A percentile compares a stretch with the other conserved stretches of the same genome.
Evolutionary conservation across 2,113 vertebrate species (phyloP).

Genomic region (Gambusia holbrooki): DNA sequence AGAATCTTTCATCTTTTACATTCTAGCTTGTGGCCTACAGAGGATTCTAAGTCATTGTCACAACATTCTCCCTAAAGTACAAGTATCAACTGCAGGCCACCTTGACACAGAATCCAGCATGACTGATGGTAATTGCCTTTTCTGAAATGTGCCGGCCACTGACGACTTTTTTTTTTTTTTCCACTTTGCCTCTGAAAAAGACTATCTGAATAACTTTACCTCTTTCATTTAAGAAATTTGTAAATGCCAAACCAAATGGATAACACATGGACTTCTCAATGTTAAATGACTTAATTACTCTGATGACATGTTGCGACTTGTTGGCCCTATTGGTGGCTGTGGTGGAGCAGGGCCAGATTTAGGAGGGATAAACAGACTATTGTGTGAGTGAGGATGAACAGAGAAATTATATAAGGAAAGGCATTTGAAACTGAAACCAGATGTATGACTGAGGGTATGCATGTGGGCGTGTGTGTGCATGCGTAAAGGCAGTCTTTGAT

Average conservation of each 20-base stretch:
- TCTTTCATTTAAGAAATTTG: slow-evolving; percentile 36
- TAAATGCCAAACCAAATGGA: slow-evolving; percentile 29
- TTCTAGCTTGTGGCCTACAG: slow-evolving; percentile 54
- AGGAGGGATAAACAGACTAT: slow-evolving; percentile 69
- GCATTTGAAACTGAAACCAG: slow-evolving; percentile 77
- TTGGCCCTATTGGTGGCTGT: slow-evolving; percentile 57
- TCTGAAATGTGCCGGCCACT: slow-evolving; percentile 60
- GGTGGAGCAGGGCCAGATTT: slow-evolving; percentile 45
- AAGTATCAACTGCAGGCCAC: slow-evolving; percentile 73
- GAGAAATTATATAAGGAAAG: slow-evolving; percentile 64
- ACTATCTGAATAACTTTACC: slow-evolving; percentile 49
- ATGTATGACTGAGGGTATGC: slow-evolving; percentile 62
- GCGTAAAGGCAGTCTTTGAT: slow-evolving; percentile 23
- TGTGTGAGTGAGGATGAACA: slow-evolving; percentile 69
- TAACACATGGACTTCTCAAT: slow-evolving; percentile 40
- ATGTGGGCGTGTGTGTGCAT: slow-evolving; percentile 5
- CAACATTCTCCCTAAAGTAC: slow-evolving; percentile 45
- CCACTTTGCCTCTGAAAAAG: slow-evolving; percentile 39
- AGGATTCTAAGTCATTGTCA: slow-evolving; percentile 73
- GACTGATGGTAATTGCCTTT: slow-evolving; percentile 80
- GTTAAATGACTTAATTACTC: slow-evolving; percentile 63
- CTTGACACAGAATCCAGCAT: slow-evolving; percentile 72
- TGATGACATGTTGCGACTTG: slow-evolving; percentile 67
- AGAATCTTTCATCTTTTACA: slow-evolving; percentile 69
- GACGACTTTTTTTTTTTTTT: slow-evolving; percentile 42